Evolutionary conservation across 2,113 vertebrate genomes (phyloP).

Genomic region (Oreochromis spilurus): DNA sequence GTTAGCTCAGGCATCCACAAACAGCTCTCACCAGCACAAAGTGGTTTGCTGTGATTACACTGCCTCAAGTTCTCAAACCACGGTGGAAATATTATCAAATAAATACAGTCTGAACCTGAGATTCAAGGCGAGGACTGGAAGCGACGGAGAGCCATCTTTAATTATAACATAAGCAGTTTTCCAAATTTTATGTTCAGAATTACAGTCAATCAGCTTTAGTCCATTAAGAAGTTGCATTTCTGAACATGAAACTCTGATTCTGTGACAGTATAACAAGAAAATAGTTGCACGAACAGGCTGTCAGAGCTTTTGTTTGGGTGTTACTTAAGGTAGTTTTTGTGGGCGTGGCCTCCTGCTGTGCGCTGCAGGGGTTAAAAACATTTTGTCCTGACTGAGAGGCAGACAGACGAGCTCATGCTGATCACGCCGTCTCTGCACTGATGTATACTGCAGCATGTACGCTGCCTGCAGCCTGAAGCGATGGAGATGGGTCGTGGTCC

Average conservation of each 20-base stretch:
- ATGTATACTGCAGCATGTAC: not conserved
- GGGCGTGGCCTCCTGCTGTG: not conserved
- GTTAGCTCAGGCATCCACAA: not conserved
- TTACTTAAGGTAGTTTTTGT: not conserved
- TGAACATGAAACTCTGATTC: not conserved
- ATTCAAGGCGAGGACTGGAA: not conserved
- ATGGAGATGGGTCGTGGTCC: not conserved
- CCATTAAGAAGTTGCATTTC: not conserved
- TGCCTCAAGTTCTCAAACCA: not conserved
- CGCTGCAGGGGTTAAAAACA: no score
- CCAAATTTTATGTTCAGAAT: not conserved
- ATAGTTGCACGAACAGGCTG: not conserved
- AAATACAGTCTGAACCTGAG: no score
- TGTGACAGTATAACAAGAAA: not conserved
- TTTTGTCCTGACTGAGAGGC: not conserved
- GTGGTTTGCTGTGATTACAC: not conserved
- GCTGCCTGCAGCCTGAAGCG: not conserved
- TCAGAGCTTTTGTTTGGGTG: not conserved
- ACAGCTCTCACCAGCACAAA: not conserved
- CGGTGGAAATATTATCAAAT: no score
- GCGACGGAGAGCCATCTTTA: not conserved
- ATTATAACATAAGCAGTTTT: fast-evolving
- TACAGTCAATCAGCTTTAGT: not conserved
- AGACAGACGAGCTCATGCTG: not conserved
- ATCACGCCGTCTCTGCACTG: not conserved